These are phyloP conservation scores for Metaphire vulgaris DNA, from an alignment of 1,140 invertebrate species.

Conservation along the genomic window DNA sequence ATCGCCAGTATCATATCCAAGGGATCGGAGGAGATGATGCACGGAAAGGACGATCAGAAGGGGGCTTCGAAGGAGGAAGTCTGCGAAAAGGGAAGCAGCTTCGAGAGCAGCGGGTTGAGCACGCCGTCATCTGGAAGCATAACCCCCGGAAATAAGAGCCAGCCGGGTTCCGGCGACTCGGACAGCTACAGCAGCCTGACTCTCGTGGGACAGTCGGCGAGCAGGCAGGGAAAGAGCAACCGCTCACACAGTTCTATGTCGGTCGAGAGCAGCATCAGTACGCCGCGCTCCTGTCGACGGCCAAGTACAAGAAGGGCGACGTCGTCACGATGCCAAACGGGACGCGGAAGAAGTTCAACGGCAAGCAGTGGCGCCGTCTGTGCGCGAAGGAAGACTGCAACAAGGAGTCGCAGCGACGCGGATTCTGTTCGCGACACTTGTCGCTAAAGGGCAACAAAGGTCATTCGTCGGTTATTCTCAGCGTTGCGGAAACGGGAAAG, in stretches of 20 bases:
- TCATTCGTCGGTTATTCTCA: neutral
- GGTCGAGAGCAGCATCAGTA: constrained; percentile 47
- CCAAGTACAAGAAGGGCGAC: constrained; percentile 95
- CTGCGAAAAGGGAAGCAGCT: constrained; percentile 30
- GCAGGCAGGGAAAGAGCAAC: constrained; percentile 44
- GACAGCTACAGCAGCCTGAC: constrained; percentile 42
- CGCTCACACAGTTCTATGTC: constrained; percentile 49
- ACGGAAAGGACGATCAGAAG: constrained; percentile 61
- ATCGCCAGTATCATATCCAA: constrained; percentile 22
- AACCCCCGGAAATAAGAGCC: constrained; percentile 43
- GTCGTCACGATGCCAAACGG: constrained; percentile 92
- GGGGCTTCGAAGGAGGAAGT: constrained; percentile 49
- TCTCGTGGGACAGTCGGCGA: constrained; percentile 19
- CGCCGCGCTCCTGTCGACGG: constrained; percentile 55
- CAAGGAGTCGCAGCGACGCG: constrained; percentile 95
- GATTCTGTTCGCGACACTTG: constrained; percentile 91
- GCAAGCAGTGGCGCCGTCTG: constrained; percentile 94
- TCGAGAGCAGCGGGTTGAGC: constrained; percentile 42
- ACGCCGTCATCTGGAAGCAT: constrained; percentile 54
- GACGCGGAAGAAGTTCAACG: constrained; percentile 97
- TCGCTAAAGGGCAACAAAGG: constrained; percentile 68
- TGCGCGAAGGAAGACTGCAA: constrained; percentile 90
- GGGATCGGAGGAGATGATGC: neutral
- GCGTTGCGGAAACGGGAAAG: constrained; percentile 39
- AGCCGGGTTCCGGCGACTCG: constrained; percentile 1